These are phyloP conservation scores for Nibea albiflora DNA, from an alignment of 2,113 vertebrate species.

Conservation along the genomic window DNA sequence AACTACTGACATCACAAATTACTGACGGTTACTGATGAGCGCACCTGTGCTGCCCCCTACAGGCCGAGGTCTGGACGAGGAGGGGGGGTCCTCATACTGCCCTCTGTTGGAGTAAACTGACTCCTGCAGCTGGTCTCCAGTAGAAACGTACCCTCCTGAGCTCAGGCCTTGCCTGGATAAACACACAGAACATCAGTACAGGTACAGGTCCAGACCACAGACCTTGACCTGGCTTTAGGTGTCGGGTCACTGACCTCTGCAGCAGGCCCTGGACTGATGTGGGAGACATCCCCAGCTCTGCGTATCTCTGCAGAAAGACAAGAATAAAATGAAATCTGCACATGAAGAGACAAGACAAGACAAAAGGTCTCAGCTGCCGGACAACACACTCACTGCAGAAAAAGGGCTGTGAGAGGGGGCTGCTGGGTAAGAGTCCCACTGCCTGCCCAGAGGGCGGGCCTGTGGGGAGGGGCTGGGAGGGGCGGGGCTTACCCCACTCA, in stretches of 20 bases:
- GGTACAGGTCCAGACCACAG: not conserved
- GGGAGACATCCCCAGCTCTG: constrained; percentile 92
- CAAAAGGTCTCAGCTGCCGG: constrained; percentile 42
- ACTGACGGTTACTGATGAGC: not conserved
- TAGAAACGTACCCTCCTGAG: constrained; percentile 84
- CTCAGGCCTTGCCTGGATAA: constrained; percentile 85
- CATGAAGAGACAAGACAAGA: too few relatives aligned
- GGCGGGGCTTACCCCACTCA: constrained; percentile 75
- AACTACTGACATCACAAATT: not conserved
- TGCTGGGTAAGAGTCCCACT: constrained; percentile 85
- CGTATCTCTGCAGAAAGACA: constrained; percentile 85
- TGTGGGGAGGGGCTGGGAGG: constrained; percentile 82
- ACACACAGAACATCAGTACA: constrained; percentile 19
- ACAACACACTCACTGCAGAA: constrained; percentile 80
- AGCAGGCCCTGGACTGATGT: constrained; percentile 87
- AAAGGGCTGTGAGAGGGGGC: constrained; percentile 79
- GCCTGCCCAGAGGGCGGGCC: constrained; percentile 75
- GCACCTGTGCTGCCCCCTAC: constrained; percentile 96
- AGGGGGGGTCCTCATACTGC: constrained; percentile 89
- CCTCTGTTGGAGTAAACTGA: constrained; percentile 87
- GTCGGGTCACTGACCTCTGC: constrained; percentile 85
- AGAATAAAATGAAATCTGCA: not conserved
- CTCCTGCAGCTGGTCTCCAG: constrained; percentile 88
- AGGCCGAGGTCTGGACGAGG: constrained; percentile 91
- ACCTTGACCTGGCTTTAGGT: not conserved